Evolutionary conservation across 2,113 vertebrate species (phyloP), one percentile per base, ranked within the genome.

Genomic region (Malurus melanocephalus): DNA sequence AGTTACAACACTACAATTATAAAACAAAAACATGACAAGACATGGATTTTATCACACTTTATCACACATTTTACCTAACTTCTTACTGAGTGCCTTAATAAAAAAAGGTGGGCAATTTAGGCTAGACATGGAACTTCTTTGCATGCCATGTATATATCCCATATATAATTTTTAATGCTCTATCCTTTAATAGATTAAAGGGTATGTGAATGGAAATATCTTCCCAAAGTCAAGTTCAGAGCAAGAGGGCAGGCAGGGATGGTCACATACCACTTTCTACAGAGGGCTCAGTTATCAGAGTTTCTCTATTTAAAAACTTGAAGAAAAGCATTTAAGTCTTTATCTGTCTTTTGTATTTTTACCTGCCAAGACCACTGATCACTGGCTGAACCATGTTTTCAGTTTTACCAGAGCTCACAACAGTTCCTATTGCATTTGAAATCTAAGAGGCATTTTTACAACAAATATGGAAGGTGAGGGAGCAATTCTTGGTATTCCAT

Each of bases 11-110:
- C 18, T 53, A 74, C 27, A 83, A 16, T 69, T 87, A 74, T 57
- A 77, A 89, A 87, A 87, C 32, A 91, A 93, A 74, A 93, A 74
- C 26, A 68, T 23, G 28, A 57, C 33, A 75, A 91, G 55, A 59
- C 30, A 42, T 35, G 21, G 40, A 67, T 88, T 86, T 77, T 55
- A 80, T 65, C 3, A 2, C 30, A 33, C 23, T 69, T 61, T 33
- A 72, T 38, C 38, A 46, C 27, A 93, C 6, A 52, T 3, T 52
- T 76, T 27, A 52, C 48, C 17, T 43, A 62, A 71, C 33, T 60
- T 89, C 38, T 69, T 69, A 77, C 11, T 55, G 75, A 85, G 73
- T 2, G 4, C 30, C 15, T 30, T 28, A 66, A 71, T 18, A 19
- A 81, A 73, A 60, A 57, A 27, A 28, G 23, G 21, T 27, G 14